Evolutionary conservation across 1,140 invertebrate species (phyloP), one percentile per base, ranked within the genome.

Genomic region (Aphelinus atriplicis): DNA sequence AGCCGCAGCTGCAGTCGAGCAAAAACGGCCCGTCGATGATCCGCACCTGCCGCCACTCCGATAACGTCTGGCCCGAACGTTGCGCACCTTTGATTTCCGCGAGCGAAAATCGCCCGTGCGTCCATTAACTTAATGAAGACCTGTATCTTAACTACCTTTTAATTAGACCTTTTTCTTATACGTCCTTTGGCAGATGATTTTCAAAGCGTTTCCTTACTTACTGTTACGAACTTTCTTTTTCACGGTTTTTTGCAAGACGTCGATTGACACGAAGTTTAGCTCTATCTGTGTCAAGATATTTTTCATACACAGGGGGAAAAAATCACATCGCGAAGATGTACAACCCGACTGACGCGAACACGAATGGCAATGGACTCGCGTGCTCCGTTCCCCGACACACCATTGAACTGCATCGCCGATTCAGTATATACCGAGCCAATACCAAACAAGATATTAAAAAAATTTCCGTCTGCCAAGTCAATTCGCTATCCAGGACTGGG

Each of bases 101-200:
- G 57, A 7, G 26, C 64, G 26, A 57, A 74, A 75, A 65, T 75
- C 66, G 48, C 51, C 4, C 4, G 43, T 51, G 65, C 51, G 62
- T 58, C 62, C 65, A 57, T 72, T 74, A 69, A 68, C 51, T 58
- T 68, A 77, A 68, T 61, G 67, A 69, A 75, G 66, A 75, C 67
- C 45, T 50, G 64, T 70, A 9, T 42, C 47, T 70, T 74, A 64
- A 69, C 26, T 62, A 45, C 3, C 7, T 69, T 69, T 68, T 63
- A 69, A 69, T 69, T 57, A n/a, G 6, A 56, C n/a, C 26, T 26
- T 1, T 47, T 47, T 56, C 26, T 26, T 26, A 26, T 26, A 26
- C 26, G 26, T 26, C 26, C 26, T 7, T 62, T 62, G 10, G 43
- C 46, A 10, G 43, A 4, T 46, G 45, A 47, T 63, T 47, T 63